phyloP scores from a whole-genome alignment of 1,140 invertebrate genomes.

The Sitophilus oryzae region DNA sequence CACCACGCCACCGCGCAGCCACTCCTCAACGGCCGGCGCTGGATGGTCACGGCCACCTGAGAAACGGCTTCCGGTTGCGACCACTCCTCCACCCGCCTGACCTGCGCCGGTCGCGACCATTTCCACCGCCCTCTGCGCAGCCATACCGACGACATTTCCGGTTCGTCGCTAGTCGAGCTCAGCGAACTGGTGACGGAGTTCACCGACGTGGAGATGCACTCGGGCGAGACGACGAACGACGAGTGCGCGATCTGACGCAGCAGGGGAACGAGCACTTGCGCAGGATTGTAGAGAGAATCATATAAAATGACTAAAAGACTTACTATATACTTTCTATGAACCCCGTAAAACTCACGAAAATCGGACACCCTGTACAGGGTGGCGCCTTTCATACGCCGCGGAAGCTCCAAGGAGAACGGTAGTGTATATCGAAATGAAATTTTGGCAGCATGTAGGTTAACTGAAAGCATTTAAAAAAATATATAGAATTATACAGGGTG shows the following conservation, averaged over 20 bases:
- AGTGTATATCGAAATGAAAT: too few relatives aligned
- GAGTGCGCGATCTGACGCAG: conserved; percentile 29
- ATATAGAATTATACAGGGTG: too few relatives aligned
- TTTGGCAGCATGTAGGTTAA: too few relatives aligned
- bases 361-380: too few relatives aligned
- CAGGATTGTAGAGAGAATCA: not conserved
- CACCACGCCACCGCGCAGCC: conserved; percentile 24
- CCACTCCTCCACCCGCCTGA: too few relatives aligned
- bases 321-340: too few relatives aligned
- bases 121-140: not conserved
- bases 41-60: conserved; percentile 40
- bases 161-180: conserved; percentile 32
- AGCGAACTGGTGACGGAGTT: conserved; percentile 31
- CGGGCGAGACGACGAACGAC: not conserved
- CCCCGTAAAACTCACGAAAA: too few relatives aligned
- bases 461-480: too few relatives aligned
- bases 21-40: conserved; percentile 33
- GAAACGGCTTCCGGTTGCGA: conserved; percentile 22
- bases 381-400: too few relatives aligned
- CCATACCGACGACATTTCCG: conserved; percentile 28
- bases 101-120: too few relatives aligned
- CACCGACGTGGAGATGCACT: conserved; percentile 30
- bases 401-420: too few relatives aligned
- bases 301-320: too few relatives aligned
- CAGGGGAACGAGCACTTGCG: not conserved